Conservation (phyloP, 2,113 vertebrate genomes). For the Ptilonorhynchus violaceus region DNA sequence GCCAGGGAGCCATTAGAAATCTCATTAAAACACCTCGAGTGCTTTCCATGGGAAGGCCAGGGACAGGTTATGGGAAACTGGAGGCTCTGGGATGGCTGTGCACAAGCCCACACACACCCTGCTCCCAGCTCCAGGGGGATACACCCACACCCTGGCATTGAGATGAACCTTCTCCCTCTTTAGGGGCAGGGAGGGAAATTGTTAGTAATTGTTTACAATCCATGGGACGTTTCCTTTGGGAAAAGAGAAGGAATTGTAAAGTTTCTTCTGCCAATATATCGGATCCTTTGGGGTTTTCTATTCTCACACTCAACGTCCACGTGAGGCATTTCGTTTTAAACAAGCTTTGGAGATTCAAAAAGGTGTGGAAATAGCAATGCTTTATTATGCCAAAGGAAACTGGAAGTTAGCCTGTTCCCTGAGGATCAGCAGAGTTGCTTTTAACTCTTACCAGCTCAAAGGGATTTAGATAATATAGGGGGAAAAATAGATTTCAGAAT, state of each 20-base stretch:
- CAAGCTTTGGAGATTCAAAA: not conserved
- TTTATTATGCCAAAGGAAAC: not conserved
- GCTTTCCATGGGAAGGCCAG: not conserved
- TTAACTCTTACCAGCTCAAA: not conserved
- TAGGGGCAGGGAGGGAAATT: rapidly evolving
- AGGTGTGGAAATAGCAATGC: not conserved
- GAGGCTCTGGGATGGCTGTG: not conserved
- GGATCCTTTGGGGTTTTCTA: not conserved
- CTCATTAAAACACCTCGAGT: no score
- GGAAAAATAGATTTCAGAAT: not conserved
- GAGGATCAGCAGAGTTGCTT: not conserved
- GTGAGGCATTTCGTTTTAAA: not conserved
- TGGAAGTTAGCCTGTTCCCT: not conserved
- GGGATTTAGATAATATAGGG: not conserved
- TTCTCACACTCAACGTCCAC: not conserved
- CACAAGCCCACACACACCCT: not conserved
- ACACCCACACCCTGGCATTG: not conserved
- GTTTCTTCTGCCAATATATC: not conserved
- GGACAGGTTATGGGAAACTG: not conserved
- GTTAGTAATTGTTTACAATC: not conserved
- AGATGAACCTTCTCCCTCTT: not conserved
- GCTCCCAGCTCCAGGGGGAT: not conserved
- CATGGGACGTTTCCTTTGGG: not conserved
- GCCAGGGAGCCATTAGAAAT: not conserved
- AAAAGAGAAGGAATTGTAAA: not conserved